These are phyloP conservation scores for Prorops nasuta DNA, from an alignment of 1,140 invertebrate genomes.

Conservation along the genomic window DNA sequence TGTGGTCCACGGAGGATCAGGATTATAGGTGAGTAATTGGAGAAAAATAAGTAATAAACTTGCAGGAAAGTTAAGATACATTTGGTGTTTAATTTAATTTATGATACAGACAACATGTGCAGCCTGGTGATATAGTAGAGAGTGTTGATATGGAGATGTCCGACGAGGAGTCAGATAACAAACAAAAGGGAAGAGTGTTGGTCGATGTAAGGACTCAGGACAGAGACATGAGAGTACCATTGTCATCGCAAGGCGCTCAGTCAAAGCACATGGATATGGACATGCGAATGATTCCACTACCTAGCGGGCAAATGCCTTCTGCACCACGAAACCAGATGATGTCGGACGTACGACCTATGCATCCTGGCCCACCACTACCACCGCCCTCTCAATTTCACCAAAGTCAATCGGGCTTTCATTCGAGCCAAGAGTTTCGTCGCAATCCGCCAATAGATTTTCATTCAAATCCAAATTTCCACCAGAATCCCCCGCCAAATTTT, in stretches of 20 bases:
- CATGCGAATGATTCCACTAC: constrained; percentile 49
- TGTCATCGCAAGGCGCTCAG: constrained; percentile 10
- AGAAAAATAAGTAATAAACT: constrained; percentile 11
- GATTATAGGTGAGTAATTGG: constrained; percentile 45
- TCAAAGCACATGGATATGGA: constrained; percentile 43
- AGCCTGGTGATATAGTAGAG: constrained; percentile 62
- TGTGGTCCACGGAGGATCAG: constrained; percentile 49
- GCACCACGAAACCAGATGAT: constrained; percentile 22
- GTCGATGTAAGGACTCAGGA: constrained; percentile 51
- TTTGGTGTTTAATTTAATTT: too few relatives aligned
- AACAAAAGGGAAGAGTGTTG: constrained; percentile 45
- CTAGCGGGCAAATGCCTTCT: constrained; percentile 22
- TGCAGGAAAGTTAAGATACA: too few relatives aligned
- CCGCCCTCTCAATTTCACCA: constrained; percentile 38
- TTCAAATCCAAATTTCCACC: constrained; percentile 37
- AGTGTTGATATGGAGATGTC: constrained; percentile 73
- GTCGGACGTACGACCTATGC: constrained; percentile 27
- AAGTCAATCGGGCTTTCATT: constrained; percentile 32
- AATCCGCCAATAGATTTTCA: constrained; percentile 37
- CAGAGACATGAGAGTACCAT: constrained; percentile 38
- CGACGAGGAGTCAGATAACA: constrained; percentile 62
- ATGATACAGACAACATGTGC: constrained; percentile 52
- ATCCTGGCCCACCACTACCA: constrained; percentile 34
- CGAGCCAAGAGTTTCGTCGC: too few relatives aligned
- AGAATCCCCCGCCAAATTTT: constrained; percentile 33